These are phyloP conservation scores for Ploceus nigricollis DNA, from an alignment of 2,113 vertebrate species.

Conservation along the genomic window DNA sequence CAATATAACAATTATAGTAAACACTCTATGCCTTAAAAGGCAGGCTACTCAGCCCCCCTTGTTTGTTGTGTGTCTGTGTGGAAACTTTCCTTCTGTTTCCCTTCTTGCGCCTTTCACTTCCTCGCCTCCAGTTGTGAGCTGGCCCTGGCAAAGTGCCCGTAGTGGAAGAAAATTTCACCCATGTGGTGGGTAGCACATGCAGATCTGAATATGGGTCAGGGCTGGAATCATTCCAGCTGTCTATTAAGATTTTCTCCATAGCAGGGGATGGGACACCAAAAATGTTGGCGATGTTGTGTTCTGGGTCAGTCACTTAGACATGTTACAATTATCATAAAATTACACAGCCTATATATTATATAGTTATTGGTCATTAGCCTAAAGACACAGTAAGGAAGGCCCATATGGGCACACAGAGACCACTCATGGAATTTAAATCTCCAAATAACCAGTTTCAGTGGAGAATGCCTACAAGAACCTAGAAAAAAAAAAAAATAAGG, in stretches of 20 bases:
- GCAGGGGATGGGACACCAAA: not conserved
- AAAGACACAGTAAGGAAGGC: not conserved
- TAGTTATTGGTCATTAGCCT: not conserved
- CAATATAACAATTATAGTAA: not conserved
- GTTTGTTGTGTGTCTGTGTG: not conserved
- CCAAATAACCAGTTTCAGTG: not conserved
- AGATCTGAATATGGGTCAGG: not conserved
- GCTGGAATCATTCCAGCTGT: not conserved
- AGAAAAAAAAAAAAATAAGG: not conserved
- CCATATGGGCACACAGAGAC: not conserved
- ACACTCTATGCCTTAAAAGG: not conserved
- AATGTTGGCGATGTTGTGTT: not conserved
- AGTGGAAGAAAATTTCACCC: not conserved
- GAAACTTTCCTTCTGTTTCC: constrained; percentile 19
- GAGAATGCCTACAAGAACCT: not conserved
- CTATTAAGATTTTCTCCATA: not conserved
- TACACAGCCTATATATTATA: not conserved
- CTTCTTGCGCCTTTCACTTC: not conserved
- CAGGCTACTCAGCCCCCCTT: not conserved
- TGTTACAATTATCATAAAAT: not conserved
- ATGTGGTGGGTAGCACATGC: not conserved
- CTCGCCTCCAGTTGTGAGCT: not conserved
- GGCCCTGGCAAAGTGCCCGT: not conserved
- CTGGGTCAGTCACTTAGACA: not conserved
- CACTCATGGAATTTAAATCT: not conserved